Percentiles rank a stretch among this genome's conserved stretches.
Evolutionary conservation across 2,888 invertebrate species (phyloP).

Genomic region (Lamproptera curius): DNA sequence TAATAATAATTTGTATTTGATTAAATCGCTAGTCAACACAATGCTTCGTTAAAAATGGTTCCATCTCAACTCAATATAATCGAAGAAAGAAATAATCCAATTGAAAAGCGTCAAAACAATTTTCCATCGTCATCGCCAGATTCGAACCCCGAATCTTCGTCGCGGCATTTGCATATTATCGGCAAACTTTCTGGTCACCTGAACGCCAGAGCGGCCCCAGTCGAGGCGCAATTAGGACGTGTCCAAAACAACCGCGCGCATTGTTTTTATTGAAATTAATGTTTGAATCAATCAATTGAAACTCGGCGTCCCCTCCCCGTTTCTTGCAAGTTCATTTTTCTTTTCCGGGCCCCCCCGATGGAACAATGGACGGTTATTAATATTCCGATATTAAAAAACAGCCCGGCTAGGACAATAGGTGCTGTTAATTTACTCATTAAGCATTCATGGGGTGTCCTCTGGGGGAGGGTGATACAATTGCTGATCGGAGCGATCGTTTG

Average conservation of each 20-base stretch:
- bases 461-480: conserved; percentile 35
- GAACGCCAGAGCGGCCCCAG: conserved; percentile 28
- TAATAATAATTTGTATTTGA: too few species aligned
- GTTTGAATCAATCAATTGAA: conserved; percentile 73
- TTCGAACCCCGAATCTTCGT: conserved; percentile 2
- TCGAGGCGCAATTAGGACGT: conserved; percentile 59
- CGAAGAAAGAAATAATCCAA: not conserved
- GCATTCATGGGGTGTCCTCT: conserved; percentile 64
- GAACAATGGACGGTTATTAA: conserved; percentile 74
- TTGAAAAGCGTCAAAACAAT: not conserved
- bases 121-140: not conserved
- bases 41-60: not conserved
- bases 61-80: not conserved
- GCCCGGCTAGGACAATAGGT: conserved; percentile 70
- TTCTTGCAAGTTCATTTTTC: conserved; percentile 42
- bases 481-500: conserved; percentile 37
- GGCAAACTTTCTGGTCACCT: conserved; percentile 25
- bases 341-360: conserved; percentile 42
- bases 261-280: conserved; percentile 76
- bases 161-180: conserved; percentile 21
- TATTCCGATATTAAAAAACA: conserved; percentile 71
- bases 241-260: conserved; percentile 60
- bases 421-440: conserved; percentile 76
- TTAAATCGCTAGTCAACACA: conserved; percentile 30
- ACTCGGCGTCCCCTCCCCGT: conserved; percentile 38